Evolutionary conservation across 2,113 vertebrate genomes (phyloP), one percentile per base, ranked within the genome.

Genomic region (Strix aluco): DNA sequence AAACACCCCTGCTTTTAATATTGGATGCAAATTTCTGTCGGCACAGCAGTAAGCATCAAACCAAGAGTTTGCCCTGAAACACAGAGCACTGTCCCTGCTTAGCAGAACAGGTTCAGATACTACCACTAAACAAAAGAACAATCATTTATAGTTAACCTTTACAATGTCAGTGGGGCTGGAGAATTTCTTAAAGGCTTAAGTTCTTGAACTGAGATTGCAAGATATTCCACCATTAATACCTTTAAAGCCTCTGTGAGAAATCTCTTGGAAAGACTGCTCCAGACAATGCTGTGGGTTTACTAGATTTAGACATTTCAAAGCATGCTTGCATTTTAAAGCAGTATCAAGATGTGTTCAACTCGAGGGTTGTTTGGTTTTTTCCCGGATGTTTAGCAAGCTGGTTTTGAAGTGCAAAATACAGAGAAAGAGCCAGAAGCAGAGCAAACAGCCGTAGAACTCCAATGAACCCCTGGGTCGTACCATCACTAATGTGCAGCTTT

Each of bases 121-220:
- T 81, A 74, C 47, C 92, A 84, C 47, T 66, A 40, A 81, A 75
- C 34, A 84, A 92, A 95, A 70, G 51, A 92, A 94, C 58, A 83
- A 96, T 83, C 65, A 88, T 74, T 96, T 96, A 54, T 65, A 90
- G 72, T 90, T 96, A 89, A 95, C 93, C 93, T 97, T 94, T 97
- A 72, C 88, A 95, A 93, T 96, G 95, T 94, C 93, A 87, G 86
- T 6, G 46, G 52, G 81, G 88, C 92, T 84, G 88, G 44, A 91
- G 82, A 86, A 70, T 95, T 84, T 95, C 81, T 96, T 92, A 95
- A 91, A 96, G 82, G 90, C 93, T 97, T 95, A 97, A 97, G 94
- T 72, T 73, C 89, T 94, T 94, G 79, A 93, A 82, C 57, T n/a
- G 97, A 95, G 96, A 83, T 11, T 69, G 88, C 75, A 81, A 96